Conservation (phyloP, 2,113 vertebrate species). For the Panthera leo region DNA sequence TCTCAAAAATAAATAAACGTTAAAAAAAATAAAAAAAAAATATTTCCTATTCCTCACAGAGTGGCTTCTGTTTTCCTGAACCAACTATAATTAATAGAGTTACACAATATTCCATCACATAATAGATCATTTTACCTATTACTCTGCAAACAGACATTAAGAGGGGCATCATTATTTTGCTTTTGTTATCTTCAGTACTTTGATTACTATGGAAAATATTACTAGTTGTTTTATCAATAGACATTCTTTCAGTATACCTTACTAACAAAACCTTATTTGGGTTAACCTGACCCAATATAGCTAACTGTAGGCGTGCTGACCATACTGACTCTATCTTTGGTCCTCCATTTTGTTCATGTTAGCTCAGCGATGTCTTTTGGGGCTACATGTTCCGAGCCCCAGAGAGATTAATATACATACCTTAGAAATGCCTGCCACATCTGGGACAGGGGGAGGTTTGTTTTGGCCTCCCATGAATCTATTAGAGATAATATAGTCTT, state of each 20-base stretch:
- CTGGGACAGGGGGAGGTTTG: neutral
- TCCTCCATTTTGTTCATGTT: neutral
- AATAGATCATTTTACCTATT: neutral
- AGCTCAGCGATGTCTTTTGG: neutral
- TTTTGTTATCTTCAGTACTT: neutral
- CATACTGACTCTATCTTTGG: neutral
- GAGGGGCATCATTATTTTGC: neutral
- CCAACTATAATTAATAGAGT: neutral
- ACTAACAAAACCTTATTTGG: neutral
- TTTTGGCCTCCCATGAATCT: neutral
- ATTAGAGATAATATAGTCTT: neutral
- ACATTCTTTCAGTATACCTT: neutral
- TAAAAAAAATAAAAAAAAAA: neutral
- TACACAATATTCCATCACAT: neutral
- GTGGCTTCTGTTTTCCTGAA: neutral
- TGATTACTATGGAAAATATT: neutral
- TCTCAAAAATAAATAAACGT: too few species aligned
- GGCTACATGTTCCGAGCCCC: neutral
- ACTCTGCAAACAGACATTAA: neutral
- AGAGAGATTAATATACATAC: neutral
- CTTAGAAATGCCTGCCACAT: neutral
- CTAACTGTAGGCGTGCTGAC: neutral
- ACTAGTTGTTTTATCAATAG: neutral
- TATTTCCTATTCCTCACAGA: neutral
- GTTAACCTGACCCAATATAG: neutral